Evolutionary conservation across 2,113 vertebrate species (phyloP), one percentile per base, ranked within the genome.

Genomic region (Tyrannus savana): DNA sequence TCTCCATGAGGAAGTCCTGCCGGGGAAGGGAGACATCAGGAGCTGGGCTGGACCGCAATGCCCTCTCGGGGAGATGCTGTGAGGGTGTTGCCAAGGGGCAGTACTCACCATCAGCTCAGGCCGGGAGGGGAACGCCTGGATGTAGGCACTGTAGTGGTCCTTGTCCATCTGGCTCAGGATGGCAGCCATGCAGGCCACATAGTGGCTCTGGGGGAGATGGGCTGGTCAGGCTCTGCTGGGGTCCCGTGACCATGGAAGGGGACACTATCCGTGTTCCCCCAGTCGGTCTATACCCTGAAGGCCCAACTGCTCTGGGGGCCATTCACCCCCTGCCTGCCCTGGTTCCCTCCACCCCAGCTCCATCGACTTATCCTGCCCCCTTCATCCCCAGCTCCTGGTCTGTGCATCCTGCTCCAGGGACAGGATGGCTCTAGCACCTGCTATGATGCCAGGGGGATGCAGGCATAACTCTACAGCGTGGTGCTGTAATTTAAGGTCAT

Each of bases 1-100:
- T 97, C 78, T 97, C 97, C 97, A 97, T 97, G 59, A 97, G 97
- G 86, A 96, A 97, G 76, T 97, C 97, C 97, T 97, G 83, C 6
- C 18, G 0, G 13, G 39, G 35, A 8, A 8, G 55, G 33, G 33
- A 59, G 73, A 7, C 2, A 23, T 47, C 71, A 78, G 69, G 49
- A 77, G 42, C 52, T 18, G 30, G 3, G 44, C 22, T 25, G 6
- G 4, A 19, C 44, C 22, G 12, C 0, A 5, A 37, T 8, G n/a
- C 75, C 49, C 44, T 71, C 41, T 31, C 0, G 0, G 21, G 33
- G 28, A 14, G 8, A n/a, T 17, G 72, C 66, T 4, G 31, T 6
- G 39, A 86, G 55, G 25, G 58, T 5, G 37, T 59, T 2, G 2
- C 31, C 18, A 10, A 1, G 27, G 66, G 74, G 39, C 46, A 41